Base-by-base conservation (phyloP, 2,797 vertebrate genomes). In the Manis crassicaudata region DNA sequence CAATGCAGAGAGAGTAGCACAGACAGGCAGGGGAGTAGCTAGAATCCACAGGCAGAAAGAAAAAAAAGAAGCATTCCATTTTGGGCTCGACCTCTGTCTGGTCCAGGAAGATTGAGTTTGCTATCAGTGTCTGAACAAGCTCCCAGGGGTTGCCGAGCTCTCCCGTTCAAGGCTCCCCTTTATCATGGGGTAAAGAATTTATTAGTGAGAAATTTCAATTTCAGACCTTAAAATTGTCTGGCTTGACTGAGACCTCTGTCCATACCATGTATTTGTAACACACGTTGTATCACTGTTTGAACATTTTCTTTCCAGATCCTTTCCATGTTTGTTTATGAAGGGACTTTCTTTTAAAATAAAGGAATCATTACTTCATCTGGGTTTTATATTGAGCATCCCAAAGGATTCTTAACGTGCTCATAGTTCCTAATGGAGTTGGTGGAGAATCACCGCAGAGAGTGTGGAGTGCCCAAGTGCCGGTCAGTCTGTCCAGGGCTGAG, bases 121-220 rank as follows among this genome's bases (percentile, higher is more conserved):
- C 91, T 94, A 54, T 92, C 86, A 25, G 68, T 88, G 84, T 96
- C 73, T 43, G 95, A 96, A 93, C 75, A 84, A 95, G 79, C 68
- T 94, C 96, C 92, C 92, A 82, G 68, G 56, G 67, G 72, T 93
- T 95, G 85, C 37, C 20, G 20, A 90, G 92, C 76, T 88, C 96
- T 88, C 81, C 63, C 16, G 13, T 93, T 88, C 4, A 3, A 89
- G 37, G 25, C 29, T 95, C 50, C 73, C 83, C 80, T 97, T 96
- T 93, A 92, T 97, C 91, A 62, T 4, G 4, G 73, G 81, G 92
- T 97, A 96, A 97, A 94, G 93, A 97, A 94, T 95, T 96, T 96
- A 96, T 95, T 96, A 96, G 93, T 87, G 89, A 96, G 89, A 95
- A 96, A 96, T 97, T 96, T 96, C 96, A 93, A 96, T 97, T 96